Evolutionary conservation across 2,797 vertebrate genomes (phyloP), one percentile per base, ranked within the genome.

Genomic region (Lates japonicus): DNA sequence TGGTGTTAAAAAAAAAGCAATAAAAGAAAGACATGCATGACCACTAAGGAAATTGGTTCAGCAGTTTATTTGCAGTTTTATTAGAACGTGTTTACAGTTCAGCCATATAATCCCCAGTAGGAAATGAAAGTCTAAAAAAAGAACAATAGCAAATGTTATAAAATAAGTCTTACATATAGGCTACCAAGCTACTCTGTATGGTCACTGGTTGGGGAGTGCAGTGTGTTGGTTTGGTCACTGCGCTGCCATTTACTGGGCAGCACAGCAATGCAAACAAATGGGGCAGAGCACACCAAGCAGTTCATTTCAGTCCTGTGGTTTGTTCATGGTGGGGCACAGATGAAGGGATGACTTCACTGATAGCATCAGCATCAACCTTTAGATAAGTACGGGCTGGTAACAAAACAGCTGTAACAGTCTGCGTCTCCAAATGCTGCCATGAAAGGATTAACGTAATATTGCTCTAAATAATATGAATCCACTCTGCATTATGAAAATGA

Each of bases 41-140:
- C 63, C 71, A 70, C 71, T 0, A 48, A 87, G 76, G 74, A 82
- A 87, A 82, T 73, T 51, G 71, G 57, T 90, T 90, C 80, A 91
- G 78, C 68, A 88, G 69, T 94, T 94, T 94, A 93, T 93, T 95
- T 87, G 78, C 80, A 88, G 67, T 93, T 91, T 90, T 85, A 89
- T 90, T 70, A 87, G 79, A 88, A 83, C 55, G 62, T 85, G 82
- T 86, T 92, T 91, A 93, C 90, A 93, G 81, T 89, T 87, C 86
- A 76, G 89, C 83, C 82, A 81, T 83, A 74, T 73, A 79, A 86
- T 80, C 78, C 66, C 66, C 67, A 35, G 66, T 81, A 73, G 74
- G 90, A 91, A 91, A 85, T 81, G 37, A 88, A 91, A 85, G 52
- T 87, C 65, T 81, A 88, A 85, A 88, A 22, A 68, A 42, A 87